These are phyloP conservation scores for Cydia splendana DNA, from an alignment of 1,140 invertebrate species.

Conservation along the genomic window DNA sequence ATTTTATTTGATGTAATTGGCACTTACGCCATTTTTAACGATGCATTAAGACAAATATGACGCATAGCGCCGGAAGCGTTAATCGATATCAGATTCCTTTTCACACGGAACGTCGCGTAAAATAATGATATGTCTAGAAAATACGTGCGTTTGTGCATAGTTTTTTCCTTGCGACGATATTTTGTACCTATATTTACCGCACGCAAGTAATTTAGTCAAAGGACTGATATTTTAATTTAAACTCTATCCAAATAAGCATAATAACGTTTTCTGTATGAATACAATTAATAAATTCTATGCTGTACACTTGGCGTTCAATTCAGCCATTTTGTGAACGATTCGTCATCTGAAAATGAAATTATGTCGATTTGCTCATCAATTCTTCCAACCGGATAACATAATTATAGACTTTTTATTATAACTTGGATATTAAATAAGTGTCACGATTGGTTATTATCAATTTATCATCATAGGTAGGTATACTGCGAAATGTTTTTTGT, in stretches of 20 bases:
- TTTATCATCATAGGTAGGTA: no score
- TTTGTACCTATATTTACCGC: neutral
- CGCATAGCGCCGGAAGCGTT: neutral
- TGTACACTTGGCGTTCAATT: slow-evolving; percentile 4
- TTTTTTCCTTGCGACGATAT: neutral
- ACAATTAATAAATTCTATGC: neutral
- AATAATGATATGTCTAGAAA: neutral
- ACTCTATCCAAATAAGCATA: neutral
- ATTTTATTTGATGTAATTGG: neutral
- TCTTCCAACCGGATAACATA: neutral
- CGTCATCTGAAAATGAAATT: neutral
- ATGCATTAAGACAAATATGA: no score
- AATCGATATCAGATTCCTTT: neutral
- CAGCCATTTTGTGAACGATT: slow-evolving; percentile 1
- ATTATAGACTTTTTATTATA: neutral
- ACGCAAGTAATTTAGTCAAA: neutral
- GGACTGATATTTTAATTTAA: neutral
- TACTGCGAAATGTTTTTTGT: no score
- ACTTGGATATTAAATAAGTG: neutral
- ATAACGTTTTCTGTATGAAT: neutral
- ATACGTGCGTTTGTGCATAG: neutral
- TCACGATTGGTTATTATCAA: neutral
- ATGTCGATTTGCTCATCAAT: neutral
- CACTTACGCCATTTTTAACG: slow-evolving; percentile 4
- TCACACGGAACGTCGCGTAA: neutral